These are phyloP conservation scores for Tupaia tana DNA, from an alignment of 2,113 vertebrate species.

Conservation along the genomic window DNA sequence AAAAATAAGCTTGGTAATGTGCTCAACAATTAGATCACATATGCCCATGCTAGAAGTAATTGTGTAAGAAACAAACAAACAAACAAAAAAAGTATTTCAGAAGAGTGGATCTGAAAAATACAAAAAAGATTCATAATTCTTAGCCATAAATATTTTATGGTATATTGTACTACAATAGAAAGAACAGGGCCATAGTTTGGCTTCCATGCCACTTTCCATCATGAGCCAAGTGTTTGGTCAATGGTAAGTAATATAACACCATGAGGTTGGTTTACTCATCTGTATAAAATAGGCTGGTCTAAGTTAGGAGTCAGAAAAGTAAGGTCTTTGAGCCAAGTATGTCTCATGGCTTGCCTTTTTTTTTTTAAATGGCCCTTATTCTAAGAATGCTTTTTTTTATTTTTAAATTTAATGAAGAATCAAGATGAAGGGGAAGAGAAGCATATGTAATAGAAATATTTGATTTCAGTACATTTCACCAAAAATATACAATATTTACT, in stretches of 20 bases:
- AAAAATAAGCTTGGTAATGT: slow-evolving; percentile 9
- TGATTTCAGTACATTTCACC: not conserved
- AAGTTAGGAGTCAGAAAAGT: not conserved
- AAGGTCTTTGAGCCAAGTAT: not conserved
- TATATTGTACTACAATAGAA: not conserved
- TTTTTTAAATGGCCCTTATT: not conserved
- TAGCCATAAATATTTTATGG: not conserved
- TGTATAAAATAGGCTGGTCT: not conserved
- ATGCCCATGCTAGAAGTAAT: not conserved
- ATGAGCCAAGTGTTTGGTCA: not conserved
- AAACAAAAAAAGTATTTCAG: not conserved
- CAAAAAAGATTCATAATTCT: not conserved
- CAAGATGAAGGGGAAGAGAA: not conserved
- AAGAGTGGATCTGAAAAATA: not conserved
- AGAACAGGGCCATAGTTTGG: not conserved
- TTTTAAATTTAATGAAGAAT: not conserved
- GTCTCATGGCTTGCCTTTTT: not conserved
- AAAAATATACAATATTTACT: not conserved
- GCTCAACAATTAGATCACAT: slow-evolving; percentile 26
- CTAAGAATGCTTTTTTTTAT: not conserved
- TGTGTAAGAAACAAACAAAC: not conserved
- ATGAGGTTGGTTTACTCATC: not conserved
- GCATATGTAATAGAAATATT: not conserved
- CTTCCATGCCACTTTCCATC: not conserved
- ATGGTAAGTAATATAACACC: not conserved